phyloP scores from a whole-genome alignment of 1,140 invertebrate genomes.

The Caligus rogercresseyi region DNA sequence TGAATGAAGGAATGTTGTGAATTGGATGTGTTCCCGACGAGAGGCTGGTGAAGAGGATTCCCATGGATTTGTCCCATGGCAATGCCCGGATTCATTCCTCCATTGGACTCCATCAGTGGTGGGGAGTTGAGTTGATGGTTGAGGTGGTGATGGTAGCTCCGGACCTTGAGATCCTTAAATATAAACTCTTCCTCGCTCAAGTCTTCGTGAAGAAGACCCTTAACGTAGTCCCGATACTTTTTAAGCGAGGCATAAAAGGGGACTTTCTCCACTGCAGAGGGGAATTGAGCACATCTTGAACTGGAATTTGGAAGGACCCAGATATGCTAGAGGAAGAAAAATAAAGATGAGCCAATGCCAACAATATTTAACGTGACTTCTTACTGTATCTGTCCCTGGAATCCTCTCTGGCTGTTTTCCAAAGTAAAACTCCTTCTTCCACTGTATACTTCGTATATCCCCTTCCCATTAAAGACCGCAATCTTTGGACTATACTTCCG shows the following conservation, averaged over 20 bases:
- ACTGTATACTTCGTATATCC: slow-evolving; percentile 92
- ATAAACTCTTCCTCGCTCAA: slow-evolving; percentile 70
- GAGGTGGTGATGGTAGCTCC: slow-evolving; percentile 22
- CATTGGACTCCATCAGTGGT: background rate
- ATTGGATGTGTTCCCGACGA: background rate
- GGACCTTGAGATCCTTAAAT: slow-evolving; percentile 38
- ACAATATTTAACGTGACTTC: slow-evolving; percentile 24
- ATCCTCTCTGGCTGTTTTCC: slow-evolving; percentile 81
- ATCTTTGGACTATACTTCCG: slow-evolving; percentile 84
- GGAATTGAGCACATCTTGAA: slow-evolving; percentile 82
- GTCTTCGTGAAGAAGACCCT: slow-evolving; percentile 63
- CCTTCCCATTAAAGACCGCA: slow-evolving; percentile 93
- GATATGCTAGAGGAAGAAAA: slow-evolving; percentile 53
- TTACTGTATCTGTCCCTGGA: slow-evolving; percentile 81
- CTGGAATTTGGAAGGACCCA: slow-evolving; percentile 98
- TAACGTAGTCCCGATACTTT: slow-evolving; percentile 85
- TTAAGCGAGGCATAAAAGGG: slow-evolving; percentile 87
- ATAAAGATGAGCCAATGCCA: background rate
- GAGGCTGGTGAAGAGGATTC: background rate
- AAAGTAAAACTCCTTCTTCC: slow-evolving; percentile 95
- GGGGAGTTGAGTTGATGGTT: background rate
- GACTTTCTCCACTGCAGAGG: slow-evolving; percentile 84
- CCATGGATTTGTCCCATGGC: too few species aligned
- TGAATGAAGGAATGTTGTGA: background rate
- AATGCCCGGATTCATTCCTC: too few species aligned